Evolutionary conservation across 2,888 invertebrate genomes (phyloP).

Genomic region (Busseola fusca): DNA sequence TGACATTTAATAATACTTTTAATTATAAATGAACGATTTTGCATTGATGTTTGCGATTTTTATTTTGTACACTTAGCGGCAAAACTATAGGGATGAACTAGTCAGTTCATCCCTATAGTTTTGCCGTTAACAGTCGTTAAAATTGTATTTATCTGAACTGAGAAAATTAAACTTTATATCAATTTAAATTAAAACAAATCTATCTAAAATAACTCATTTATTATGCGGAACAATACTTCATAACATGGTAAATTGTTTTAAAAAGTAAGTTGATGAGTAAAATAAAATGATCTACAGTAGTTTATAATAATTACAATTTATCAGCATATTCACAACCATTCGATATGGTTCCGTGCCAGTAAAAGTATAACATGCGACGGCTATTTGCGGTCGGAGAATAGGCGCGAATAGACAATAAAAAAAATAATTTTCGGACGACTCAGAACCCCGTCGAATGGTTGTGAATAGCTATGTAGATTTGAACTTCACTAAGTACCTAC

Average conservation of each 20-base stretch:
- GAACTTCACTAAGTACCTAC: too few species aligned
- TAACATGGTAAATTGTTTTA: conserved; percentile 2
- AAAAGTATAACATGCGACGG: too few species aligned
- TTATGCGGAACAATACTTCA: conserved; percentile 20
- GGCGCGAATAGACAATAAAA: background rate
- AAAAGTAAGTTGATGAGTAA: background rate
- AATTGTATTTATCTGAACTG: too few species aligned
- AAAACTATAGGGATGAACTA: background rate
- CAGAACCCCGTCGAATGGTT: background rate
- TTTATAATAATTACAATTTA: conserved; percentile 8
- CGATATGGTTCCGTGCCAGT: background rate
- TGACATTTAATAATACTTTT: conserved; percentile 36
- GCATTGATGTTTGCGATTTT: conserved; percentile 6
- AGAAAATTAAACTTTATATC: background rate
- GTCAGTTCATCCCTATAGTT: too few species aligned
- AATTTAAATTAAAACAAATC: background rate
- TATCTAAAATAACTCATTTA: conserved; percentile 22
- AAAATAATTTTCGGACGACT: background rate
- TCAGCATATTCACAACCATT: background rate
- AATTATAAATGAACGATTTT: conserved; percentile 49
- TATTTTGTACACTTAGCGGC: conserved; percentile 5
- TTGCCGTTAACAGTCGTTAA: too few species aligned
- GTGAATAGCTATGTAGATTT: background rate
- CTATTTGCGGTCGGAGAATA: background rate
- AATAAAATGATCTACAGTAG: background rate